Conservation (phyloP, 2,888 invertebrate species). For the Epistrophella euchroma region DNA sequence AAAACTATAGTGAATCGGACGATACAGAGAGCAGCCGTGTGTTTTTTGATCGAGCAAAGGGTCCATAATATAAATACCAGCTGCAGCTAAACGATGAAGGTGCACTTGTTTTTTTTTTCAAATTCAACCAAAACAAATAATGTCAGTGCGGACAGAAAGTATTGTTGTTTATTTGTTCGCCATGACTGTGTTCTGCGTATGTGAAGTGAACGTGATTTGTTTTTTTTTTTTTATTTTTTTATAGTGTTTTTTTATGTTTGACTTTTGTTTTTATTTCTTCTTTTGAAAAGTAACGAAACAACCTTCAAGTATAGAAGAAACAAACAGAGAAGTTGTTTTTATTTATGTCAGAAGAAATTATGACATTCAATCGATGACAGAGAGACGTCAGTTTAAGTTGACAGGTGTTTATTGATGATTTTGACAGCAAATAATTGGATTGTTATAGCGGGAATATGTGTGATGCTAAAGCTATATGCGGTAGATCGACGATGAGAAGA, state of each 20-base stretch:
- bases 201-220: constrained; percentile 35
- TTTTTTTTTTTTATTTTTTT: constrained; percentile 48
- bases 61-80: constrained; percentile 23
- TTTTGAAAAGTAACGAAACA: neutral
- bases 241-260: constrained; percentile 18
- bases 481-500: neutral
- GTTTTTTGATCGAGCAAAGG: constrained; percentile 1
- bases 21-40: neutral
- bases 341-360: constrained; percentile 55
- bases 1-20: neutral
- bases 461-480: neutral
- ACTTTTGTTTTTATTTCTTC: constrained; percentile 1
- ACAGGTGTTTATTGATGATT: constrained; percentile 67
- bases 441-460: neutral
- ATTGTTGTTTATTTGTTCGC: constrained; percentile 58
- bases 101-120: constrained; percentile 32
- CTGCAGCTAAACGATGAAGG: constrained; percentile 9
- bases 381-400: constrained; percentile 48
- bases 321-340: constrained; percentile 36
- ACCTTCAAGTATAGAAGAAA: neutral
- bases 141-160: constrained; percentile 26
- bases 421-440: constrained; percentile 56
- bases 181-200: neutral
- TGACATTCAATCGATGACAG: constrained; percentile 66
- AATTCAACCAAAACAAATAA: constrained; percentile 45